Percentiles rank a stretch among this genome's conserved stretches.
Conservation (phyloP, 2,888 invertebrate genomes). For the Poecilobothrus nobilitatus region DNA sequence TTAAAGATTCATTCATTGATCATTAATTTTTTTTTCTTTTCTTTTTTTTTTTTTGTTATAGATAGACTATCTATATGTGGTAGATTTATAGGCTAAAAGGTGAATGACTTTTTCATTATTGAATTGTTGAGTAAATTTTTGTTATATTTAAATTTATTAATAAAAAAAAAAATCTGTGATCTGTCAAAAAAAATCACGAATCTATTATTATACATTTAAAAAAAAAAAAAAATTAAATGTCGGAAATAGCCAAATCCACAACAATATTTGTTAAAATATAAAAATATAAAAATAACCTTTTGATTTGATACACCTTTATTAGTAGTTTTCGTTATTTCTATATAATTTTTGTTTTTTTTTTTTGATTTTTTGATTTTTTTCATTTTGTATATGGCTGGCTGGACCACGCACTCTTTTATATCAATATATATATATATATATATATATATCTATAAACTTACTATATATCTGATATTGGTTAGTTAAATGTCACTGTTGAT, state of each 20-base stretch:
- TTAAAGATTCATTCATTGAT: background rate
- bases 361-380: background rate
- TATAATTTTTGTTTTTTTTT: background rate
- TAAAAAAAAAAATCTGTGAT: no score
- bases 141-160: background rate
- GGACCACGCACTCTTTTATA: background rate
- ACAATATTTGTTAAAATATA: background rate
- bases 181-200: background rate
- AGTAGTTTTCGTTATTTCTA: no score
- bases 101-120: background rate
- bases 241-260: background rate
- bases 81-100: constrained; percentile 6
- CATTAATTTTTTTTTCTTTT: no score
- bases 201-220: background rate
- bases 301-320: background rate
- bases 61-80: background rate
- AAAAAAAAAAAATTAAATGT: background rate
- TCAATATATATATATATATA: no score
- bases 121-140: background rate
- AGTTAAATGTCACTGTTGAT: background rate
- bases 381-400: background rate
- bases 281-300: background rate
- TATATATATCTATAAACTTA: no score
- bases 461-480: no score
- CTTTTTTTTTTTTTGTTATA: background rate